These are phyloP conservation scores for Amiota minor DNA, from an alignment of 2,888 invertebrate genomes.

Conservation along the genomic window DNA sequence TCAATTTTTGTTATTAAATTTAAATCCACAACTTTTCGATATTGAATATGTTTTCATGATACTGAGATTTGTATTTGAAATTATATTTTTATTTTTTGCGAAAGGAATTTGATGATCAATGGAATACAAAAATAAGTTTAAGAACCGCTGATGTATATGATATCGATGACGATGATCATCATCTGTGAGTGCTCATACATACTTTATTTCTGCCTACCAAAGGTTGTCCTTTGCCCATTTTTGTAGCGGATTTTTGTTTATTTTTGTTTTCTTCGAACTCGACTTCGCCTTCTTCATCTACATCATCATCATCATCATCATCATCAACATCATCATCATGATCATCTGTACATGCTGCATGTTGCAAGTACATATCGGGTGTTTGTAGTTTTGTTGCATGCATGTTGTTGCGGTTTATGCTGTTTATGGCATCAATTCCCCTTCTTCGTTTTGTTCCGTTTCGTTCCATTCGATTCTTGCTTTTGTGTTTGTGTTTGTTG, in stretches of 20 bases:
- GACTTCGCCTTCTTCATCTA: no score
- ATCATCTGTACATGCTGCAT: conserved; percentile 14
- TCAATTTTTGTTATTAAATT: no score
- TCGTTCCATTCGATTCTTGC: not conserved
- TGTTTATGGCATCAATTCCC: conserved; percentile 35
- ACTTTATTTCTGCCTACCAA: not conserved
- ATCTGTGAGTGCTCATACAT: not conserved
- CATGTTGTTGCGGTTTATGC: conserved; percentile 43
- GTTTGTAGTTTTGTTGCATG: conserved; percentile 33
- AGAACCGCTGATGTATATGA: no score
- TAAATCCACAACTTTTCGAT: no score
- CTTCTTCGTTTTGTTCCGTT: not conserved
- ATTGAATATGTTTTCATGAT: no score
- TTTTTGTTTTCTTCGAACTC: conserved; percentile 9
- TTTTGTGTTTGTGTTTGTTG: conserved; percentile 46
- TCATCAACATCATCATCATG: no score
- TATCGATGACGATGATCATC: not conserved
- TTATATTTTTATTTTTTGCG: no score
- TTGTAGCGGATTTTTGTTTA: conserved; percentile 42
- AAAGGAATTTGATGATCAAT: no score
- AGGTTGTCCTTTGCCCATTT: conserved; percentile 18
- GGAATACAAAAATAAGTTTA: no score
- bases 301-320: no score
- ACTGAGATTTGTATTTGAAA: no score
- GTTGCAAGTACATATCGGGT: not conserved